Base-by-base conservation (phyloP, 2,888 invertebrate genomes). In the Drosophila neutralis region DNA sequence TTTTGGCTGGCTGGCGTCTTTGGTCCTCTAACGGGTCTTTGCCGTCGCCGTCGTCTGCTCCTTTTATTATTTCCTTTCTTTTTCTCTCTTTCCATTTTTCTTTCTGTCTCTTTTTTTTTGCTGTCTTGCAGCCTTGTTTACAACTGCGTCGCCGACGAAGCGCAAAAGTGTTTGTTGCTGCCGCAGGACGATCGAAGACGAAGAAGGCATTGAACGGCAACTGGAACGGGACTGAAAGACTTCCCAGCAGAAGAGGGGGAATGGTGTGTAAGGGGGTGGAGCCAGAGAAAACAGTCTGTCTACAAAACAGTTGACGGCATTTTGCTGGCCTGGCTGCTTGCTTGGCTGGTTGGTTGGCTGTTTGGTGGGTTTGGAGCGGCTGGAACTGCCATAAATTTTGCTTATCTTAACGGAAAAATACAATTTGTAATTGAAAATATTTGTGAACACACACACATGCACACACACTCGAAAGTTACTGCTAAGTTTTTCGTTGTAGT, bases 351-450 rank as follows among this genome's bases (percentile, higher is more conserved):
- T 52, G n/a, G 5, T 11, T 36, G 24, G 48, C 5, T 48, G 45
- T 18, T 10, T 49, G 18, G 10, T 18, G 29, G 51, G 36, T 54
- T 52, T 21, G 18, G 29, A n/a, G 13, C 38, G 21, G 65, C 61
- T 73, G 67, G 54, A 73, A 69, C 82, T 89, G 89, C 87, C 89
- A 87, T 87, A 89, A 87, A 87, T 87, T 87, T 79, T 87, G 86
- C 89, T 87, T 87, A 87, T 87, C 86, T 87, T 79, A 87, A 87
- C 86, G 86, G 86, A 87, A 87, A 85, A 87, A 89, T 87, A 89
- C 89, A 87, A 87, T 87, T 87, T 87, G 86, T 87, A 87, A 87
- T 87, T 87, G 86, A 87, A 87, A 89, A 89, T 87, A 87, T 87
- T 89, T 87, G 77, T 81, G 83, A 69, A 62, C 78, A 70, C 67